Percentiles rank a stretch among this genome's conserved stretches.
phyloP scores from a whole-genome alignment of 2,888 invertebrate species.

The Clivina fossor region DNA sequence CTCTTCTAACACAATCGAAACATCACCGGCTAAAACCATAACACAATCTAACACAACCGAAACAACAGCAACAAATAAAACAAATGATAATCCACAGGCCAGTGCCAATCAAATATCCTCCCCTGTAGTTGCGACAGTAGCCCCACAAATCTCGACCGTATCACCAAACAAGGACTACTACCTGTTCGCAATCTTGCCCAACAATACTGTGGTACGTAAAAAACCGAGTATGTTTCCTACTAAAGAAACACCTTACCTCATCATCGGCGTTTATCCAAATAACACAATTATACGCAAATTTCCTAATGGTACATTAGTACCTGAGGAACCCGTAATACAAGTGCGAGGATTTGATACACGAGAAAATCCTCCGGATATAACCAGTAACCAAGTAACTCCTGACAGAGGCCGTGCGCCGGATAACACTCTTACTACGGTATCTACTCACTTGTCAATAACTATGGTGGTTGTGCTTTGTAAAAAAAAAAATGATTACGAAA shows the following conservation, averaged over 20 bases:
- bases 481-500: no score
- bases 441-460: conserved; percentile 46
- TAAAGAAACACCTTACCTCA: conserved; percentile 71
- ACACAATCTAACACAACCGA: conserved; percentile 21
- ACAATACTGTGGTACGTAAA: conserved; percentile 77
- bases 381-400: conserved; percentile 66
- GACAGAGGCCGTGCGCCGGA: conserved; percentile 48
- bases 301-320: conserved; percentile 77
- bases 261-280: conserved; percentile 76
- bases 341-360: conserved; percentile 63
- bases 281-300: conserved; percentile 78
- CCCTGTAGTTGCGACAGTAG: neutral
- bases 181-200: conserved; percentile 75
- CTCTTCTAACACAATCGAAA: conserved; percentile 40
- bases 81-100: conserved; percentile 5
- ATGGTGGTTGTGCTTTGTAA: conserved; percentile 45
- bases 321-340: conserved; percentile 59
- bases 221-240: conserved; percentile 67
- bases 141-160: conserved; percentile 37
- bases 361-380: conserved; percentile 58
- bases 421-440: conserved; percentile 61
- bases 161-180: conserved; percentile 68
- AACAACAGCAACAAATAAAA: conserved; percentile 17
- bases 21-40: conserved; percentile 40
- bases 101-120: neutral